phyloP scores from a whole-genome alignment of 2,888 invertebrate species.

The Meandrusa payeni region DNA sequence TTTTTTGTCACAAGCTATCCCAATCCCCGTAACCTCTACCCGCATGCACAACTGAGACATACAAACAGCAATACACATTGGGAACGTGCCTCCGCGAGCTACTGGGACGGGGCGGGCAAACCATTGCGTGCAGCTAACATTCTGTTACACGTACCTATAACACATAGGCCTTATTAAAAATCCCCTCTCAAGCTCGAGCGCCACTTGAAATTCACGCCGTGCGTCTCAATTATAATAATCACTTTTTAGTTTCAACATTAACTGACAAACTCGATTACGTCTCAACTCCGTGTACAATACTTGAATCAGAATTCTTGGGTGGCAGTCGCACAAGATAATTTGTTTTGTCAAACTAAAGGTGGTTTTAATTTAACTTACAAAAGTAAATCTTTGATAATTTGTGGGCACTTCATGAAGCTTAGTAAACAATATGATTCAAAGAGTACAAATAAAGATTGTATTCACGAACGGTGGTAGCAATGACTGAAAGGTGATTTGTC shows the following conservation, averaged over 20 bases:
- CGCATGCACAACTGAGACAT: slow-evolving; percentile 53
- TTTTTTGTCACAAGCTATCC: slow-evolving; percentile 38
- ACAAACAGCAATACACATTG: slow-evolving; percentile 35
- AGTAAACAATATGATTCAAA: too few relatives aligned
- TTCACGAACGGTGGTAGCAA: too few relatives aligned
- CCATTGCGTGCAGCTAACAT: slow-evolving; percentile 73
- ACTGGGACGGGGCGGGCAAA: slow-evolving; percentile 49
- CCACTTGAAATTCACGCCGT: slow-evolving; percentile 1
- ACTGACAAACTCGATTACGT: too few relatives aligned
- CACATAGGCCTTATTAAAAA: slow-evolving; percentile 43
- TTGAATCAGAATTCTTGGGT: too few relatives aligned
- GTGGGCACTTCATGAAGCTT: too few relatives aligned
- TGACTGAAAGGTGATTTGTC: too few relatives aligned
- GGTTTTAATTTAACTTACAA: too few relatives aligned
- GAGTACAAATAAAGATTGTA: too few relatives aligned
- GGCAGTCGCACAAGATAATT: too few relatives aligned
- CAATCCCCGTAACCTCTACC: slow-evolving; percentile 35
- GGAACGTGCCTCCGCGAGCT: slow-evolving; percentile 39
- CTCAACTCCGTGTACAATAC: too few relatives aligned
- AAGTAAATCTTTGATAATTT: too few relatives aligned
- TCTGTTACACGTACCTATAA: slow-evolving; percentile 68
- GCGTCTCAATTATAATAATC: slow-evolving; percentile 3
- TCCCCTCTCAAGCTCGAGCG: slow-evolving; percentile 13
- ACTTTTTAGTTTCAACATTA: background rate
- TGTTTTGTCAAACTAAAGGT: too few relatives aligned